Conservation (phyloP, 2,888 invertebrate genomes). For the Sarcophaga variegata region DNA sequence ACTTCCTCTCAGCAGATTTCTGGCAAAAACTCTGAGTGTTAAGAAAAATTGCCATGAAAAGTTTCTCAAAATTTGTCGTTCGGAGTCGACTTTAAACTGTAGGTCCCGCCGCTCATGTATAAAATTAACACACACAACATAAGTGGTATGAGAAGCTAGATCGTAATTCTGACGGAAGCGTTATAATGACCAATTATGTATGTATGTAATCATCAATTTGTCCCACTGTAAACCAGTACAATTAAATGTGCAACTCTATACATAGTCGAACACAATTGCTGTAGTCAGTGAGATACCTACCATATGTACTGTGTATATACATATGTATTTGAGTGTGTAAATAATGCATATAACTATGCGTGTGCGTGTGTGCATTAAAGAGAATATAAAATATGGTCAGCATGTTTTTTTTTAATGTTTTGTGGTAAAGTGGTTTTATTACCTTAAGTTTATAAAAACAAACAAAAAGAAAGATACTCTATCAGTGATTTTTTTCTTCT, state of each 20-base stretch:
- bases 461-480: not conserved
- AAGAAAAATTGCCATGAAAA: too few species aligned
- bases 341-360: not conserved
- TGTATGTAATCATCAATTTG: not conserved
- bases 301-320: not conserved
- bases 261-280: not conserved
- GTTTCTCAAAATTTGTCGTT: too few species aligned
- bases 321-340: not conserved
- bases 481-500: not conserved
- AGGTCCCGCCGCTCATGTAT: too few species aligned
- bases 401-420: slow-evolving; percentile 21
- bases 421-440: slow-evolving; percentile 41
- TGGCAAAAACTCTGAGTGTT: too few species aligned
- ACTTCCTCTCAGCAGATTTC: too few species aligned
- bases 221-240: not conserved
- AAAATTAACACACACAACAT: too few species aligned
- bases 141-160: too few species aligned
- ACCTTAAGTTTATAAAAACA: slow-evolving; percentile 29
- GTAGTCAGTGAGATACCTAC: too few species aligned
- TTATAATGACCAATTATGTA: too few species aligned
- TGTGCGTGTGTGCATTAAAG: not conserved
- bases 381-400: slow-evolving; percentile 23
- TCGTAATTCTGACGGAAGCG: too few species aligned
- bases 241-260: not conserved
- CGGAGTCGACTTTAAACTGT: too few species aligned